phyloP scores from a whole-genome alignment of 2,797 vertebrate species.

The Brachyalestes nurse region DNA sequence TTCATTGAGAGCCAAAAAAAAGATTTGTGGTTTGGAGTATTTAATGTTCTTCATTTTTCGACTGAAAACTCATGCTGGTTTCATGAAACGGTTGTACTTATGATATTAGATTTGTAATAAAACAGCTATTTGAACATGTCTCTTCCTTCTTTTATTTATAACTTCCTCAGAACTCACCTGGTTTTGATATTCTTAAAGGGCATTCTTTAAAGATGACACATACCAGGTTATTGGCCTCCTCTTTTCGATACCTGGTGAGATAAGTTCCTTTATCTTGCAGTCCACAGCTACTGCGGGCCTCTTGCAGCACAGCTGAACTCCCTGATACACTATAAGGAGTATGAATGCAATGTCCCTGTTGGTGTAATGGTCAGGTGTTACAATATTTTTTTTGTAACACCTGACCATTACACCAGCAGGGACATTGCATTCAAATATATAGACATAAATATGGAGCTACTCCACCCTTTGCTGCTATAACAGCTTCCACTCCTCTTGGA shows the following conservation, averaged over 20 bases:
- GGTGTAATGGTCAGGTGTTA: no score
- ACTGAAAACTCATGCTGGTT: constrained; percentile 2
- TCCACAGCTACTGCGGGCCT: background rate
- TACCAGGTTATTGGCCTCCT: no score
- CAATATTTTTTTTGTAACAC: no score
- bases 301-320: background rate
- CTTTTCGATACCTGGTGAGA: background rate
- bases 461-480: no score
- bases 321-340: no score
- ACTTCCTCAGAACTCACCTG: background rate
- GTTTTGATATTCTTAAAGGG: background rate
- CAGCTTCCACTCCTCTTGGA: no score
- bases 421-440: no score
- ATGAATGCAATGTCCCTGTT: no score
- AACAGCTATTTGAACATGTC: background rate
- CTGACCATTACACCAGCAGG: no score
- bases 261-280: background rate
- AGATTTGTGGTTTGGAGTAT: background rate
- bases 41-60: background rate
- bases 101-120: background rate
- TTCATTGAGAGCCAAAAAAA: background rate
- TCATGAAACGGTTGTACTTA: background rate
- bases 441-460: no score
- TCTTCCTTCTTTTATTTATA: background rate
- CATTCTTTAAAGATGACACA: background rate